Base-by-base conservation (phyloP, 2,797 vertebrate genomes). In the Rhinogobio ventralis region DNA sequence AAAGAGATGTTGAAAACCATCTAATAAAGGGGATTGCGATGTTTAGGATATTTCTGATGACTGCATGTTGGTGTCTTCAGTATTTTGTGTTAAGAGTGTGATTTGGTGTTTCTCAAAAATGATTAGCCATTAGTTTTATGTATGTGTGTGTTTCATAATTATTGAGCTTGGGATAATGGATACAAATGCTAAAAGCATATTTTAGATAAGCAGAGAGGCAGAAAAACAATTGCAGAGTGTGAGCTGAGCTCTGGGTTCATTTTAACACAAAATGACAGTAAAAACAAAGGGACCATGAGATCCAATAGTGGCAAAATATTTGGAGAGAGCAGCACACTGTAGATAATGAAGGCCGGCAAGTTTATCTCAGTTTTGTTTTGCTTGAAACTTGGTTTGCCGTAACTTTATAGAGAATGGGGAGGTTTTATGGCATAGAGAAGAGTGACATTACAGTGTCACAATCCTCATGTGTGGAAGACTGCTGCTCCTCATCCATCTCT, bases 371-470 rank as follows among this genome's bases (percentile, higher is more conserved):
- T 77, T 78, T 78, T 78, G 82, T 69, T 84, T 84, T 19, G 82
- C 64, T 84, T 33, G 74, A 78, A 78, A 84, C 57, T 60, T 83
- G 73, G 46, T 76, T 83, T 78, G 51, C 74, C 74, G 14, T 55
- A n/a, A 84, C 73, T 84, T 78, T 83, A 83, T 76, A 78, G 66
- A 71, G 82, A 84, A 69, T 69, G 74, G 57, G 66, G 19, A 60
- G 49, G 25, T 84, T 84, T 83, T 57, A 45, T 84, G 73, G 73
- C 73, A 69, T 17, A n/a, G 51, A 57, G 64, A 84, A 84, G 62
- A 78, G 74, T 49, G 74, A 78, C 82, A 84, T 60, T 84, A 78
- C 82, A 84, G 82, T 78, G 82, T 78, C 64, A 78, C 82, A 84
- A 57, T 78, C 51, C 66, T 84, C 74, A 39, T 74, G 64, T 46